phyloP scores from a whole-genome alignment of 1,140 invertebrate species.

The Meteorus sp. region DNA sequence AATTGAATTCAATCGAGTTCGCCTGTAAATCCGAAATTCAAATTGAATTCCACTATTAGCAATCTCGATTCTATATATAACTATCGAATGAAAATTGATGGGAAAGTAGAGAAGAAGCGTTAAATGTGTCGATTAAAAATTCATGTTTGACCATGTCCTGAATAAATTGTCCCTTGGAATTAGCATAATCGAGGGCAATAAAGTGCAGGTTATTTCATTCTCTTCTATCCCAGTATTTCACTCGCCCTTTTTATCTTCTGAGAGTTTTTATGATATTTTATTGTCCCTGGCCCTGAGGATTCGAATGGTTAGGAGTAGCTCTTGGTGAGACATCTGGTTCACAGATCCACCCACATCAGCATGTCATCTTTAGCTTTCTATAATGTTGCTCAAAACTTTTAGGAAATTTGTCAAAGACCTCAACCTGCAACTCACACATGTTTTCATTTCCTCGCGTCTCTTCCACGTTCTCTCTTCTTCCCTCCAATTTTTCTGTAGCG shows the following conservation, averaged over 20 bases:
- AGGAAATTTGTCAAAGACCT: constrained; percentile 24
- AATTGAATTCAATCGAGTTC: background rate
- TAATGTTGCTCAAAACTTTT: background rate
- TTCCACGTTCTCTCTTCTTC: background rate
- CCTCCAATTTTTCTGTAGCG: no score
- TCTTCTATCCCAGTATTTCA: background rate
- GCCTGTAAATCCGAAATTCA: background rate
- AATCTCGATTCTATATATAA: constrained; percentile 16
- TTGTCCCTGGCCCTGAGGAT: constrained; percentile 11
- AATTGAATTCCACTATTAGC: constrained; percentile 20
- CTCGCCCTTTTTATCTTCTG: background rate
- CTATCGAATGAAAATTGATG: background rate
- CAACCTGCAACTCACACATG: constrained; percentile 20
- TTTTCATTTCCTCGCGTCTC: background rate
- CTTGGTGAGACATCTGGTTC: constrained; percentile 28
- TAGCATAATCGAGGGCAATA: constrained; percentile 22
- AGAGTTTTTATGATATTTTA: constrained; percentile 8
- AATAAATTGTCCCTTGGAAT: constrained; percentile 24
- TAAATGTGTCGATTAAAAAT: constrained; percentile 13
- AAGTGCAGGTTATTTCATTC: constrained; percentile 6
- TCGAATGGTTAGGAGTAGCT: constrained; percentile 9
- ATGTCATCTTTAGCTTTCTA: constrained; percentile 1
- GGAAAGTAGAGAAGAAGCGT: background rate
- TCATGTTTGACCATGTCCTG: background rate
- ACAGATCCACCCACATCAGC: constrained; percentile 29